These are phyloP conservation scores for Eupithecia tripunctaria DNA, from an alignment of 2,888 invertebrate genomes.

Conservation along the genomic window DNA sequence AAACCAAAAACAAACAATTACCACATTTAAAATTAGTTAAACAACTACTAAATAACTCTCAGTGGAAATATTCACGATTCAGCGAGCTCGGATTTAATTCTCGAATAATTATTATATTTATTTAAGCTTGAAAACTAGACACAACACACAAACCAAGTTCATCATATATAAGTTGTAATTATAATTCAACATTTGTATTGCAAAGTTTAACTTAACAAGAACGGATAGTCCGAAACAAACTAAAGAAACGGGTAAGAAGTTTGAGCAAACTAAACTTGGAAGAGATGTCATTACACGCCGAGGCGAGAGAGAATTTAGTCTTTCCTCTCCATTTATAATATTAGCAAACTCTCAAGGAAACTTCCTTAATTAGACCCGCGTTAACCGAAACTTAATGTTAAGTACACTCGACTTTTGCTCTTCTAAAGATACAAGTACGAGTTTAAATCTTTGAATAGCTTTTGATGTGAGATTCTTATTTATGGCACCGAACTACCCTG, in stretches of 20 bases:
- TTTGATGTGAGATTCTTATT: background rate
- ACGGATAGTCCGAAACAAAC: slow-evolving; percentile 39
- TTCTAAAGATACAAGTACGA: slow-evolving; percentile 59
- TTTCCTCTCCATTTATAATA: slow-evolving; percentile 74
- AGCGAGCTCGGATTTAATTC: background rate
- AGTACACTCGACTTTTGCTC: slow-evolving; percentile 68
- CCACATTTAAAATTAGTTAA: no score
- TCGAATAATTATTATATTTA: background rate
- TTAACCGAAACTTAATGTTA: slow-evolving; percentile 73
- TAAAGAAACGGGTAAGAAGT: slow-evolving; percentile 47
- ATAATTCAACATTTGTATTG: slow-evolving; percentile 25
- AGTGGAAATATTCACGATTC: background rate
- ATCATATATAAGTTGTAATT: background rate
- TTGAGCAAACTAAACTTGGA: slow-evolving; percentile 53
- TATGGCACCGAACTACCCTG: background rate
- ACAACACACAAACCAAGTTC: background rate
- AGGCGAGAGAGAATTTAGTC: slow-evolving; percentile 59
- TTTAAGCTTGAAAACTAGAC: background rate
- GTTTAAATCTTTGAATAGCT: slow-evolving; percentile 1
- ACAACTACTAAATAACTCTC: no score
- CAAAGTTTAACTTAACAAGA: slow-evolving; percentile 33
- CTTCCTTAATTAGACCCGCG: slow-evolving; percentile 72
- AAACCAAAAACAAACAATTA: no score
- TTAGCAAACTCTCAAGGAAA: slow-evolving; percentile 65
- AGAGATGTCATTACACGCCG: slow-evolving; percentile 61